These are phyloP conservation scores for Pseudolaguvia tuberculata DNA, from an alignment of 2,113 vertebrate genomes.

Conservation along the genomic window DNA sequence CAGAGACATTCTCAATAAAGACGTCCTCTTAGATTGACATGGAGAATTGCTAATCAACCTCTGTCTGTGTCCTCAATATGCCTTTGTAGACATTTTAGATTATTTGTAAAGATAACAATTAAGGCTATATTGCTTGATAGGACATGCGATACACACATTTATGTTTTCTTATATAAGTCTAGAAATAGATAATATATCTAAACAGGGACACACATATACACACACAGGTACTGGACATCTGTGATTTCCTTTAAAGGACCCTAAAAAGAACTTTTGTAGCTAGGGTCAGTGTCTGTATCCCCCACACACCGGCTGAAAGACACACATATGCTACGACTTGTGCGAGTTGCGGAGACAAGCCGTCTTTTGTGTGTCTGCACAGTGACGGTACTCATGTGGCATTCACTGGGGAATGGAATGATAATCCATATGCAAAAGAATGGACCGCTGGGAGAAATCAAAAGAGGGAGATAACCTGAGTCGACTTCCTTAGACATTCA, in stretches of 20 bases:
- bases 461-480: conserved; percentile 29
- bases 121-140: not conserved
- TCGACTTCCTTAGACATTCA: conserved; percentile 19
- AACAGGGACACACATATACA: not conserved
- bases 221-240: not conserved
- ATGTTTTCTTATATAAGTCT: not conserved
- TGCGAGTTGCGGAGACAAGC: conserved; percentile 30
- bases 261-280: conserved; percentile 3
- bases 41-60: conserved; percentile 34
- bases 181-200: not conserved
- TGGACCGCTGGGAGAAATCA: conserved; percentile 26
- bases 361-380: conserved; percentile 17
- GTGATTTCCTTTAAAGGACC: conserved; percentile 2
- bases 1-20: conserved; percentile 39
- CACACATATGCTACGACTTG: conserved; percentile 28
- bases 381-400: conserved; percentile 14
- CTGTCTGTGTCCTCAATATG: conserved; percentile 31
- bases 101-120: conserved; percentile 30
- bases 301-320: conserved; percentile 13
- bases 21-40: conserved; percentile 31
- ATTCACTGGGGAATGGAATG: conserved; percentile 17
- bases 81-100: conserved; percentile 24
- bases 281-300: not conserved
- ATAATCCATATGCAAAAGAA: conserved; percentile 42
- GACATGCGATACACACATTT: not conserved